Evolutionary conservation across 2,113 vertebrate genomes (phyloP), one percentile per base, ranked within the genome.

Genomic region (Trinectes maculatus): DNA sequence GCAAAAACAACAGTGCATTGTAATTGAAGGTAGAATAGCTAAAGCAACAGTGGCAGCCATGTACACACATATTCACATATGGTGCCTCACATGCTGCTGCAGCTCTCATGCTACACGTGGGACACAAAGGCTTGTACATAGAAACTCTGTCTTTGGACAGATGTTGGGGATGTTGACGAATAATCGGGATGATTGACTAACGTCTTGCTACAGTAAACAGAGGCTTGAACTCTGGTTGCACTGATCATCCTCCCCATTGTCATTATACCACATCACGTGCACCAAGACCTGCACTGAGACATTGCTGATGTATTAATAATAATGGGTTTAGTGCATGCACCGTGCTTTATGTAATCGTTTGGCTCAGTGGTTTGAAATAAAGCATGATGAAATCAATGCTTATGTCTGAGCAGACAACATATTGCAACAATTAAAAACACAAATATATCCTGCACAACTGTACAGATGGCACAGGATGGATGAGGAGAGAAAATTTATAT

Each of bases 121-220:
- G 42, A 24, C 47, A 21, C 24, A 3, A 40, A 42, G 26, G n/a
- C 43, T 34, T 31, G 25, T 16, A 66, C 39, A 25, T 33, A 51
- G 26, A 52, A 21, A 26, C 19, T 31, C 36, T 5, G 13, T 3
- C 53, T 24, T 54, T 51, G 3, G 54, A 48, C 84, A 87, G 77
- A 88, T 85, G 76, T 56, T 73, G 42, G 22, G 13, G 48, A 34
- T 64, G 66, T 54, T 71, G 51, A 76, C 34, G 15, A 68, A 55
- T 46, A 26, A 67, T 64, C 64, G 54, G 74, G 84, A 78, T 77
- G 75, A 79, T 77, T 62, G 34, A 63, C 21, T 18, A 6, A 56
- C 34, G 4, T 72, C 47, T 33, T 22, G 18, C 18, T 6, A 2
- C 28, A 47, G 28, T 22, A 25, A 67, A 49, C 60, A 58, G 10